phyloP scores from a whole-genome alignment of 2,888 invertebrate genomes.

The Adineta ricciae region DNA sequence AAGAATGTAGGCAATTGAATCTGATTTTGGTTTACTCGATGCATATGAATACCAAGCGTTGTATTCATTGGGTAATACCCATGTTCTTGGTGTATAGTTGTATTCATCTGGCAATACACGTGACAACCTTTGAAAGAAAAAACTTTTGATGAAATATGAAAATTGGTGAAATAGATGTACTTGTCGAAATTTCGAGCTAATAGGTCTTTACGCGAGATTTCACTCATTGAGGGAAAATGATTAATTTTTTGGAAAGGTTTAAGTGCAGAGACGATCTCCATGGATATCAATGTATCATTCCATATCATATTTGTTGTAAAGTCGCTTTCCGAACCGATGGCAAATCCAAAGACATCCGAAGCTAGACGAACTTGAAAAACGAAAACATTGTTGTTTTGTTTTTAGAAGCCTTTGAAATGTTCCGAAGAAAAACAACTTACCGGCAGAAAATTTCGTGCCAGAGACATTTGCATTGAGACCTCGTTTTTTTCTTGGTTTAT shows the following conservation, averaged over 20 bases:
- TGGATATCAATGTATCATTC: constrained; percentile 48
- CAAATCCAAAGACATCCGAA: not conserved
- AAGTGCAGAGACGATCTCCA: constrained; percentile 45
- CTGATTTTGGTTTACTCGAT: constrained; percentile 45
- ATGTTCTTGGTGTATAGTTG: constrained; percentile 47
- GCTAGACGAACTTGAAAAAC: not conserved
- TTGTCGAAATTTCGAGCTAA: constrained; percentile 48
- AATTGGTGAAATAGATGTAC: constrained; percentile 37
- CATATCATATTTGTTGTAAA: constrained; percentile 44
- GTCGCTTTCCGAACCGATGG: not conserved
- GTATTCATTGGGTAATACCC: constrained; percentile 48
- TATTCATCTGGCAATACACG: constrained; percentile 44
- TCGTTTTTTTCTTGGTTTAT: constrained; percentile 1
- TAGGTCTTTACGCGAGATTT: constrained; percentile 48
- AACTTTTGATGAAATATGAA: not conserved
- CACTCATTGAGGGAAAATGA: constrained; percentile 50
- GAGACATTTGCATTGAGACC: not conserved
- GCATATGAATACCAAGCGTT: constrained; percentile 42
- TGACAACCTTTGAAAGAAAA: not conserved
- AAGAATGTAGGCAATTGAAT: constrained; percentile 45
- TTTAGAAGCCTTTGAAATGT: not conserved
- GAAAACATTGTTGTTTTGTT: not conserved
- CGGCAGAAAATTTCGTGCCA: not conserved
- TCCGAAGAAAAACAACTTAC: not conserved
- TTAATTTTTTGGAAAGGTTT: constrained; percentile 49